A percentile compares a stretch with the other conserved stretches of the same genome.
Conservation (phyloP, 2,888 invertebrate species). For the Metalampra italica region DNA sequence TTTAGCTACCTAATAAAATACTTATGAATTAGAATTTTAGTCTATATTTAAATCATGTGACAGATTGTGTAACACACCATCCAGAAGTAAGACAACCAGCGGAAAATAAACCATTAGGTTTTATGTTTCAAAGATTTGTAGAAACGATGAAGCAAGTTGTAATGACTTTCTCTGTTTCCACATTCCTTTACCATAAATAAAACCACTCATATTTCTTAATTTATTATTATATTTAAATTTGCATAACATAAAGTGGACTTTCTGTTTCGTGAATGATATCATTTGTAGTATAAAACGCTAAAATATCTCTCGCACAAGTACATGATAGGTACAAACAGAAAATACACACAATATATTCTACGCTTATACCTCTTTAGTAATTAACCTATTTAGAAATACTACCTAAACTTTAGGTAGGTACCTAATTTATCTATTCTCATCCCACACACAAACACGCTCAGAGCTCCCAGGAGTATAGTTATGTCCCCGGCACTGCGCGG, state of each 20-base stretch:
- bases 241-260: constrained; percentile 77
- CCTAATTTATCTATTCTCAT: constrained; percentile 59
- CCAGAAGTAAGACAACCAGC: no score
- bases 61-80: no score
- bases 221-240: constrained; percentile 76
- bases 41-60: no score
- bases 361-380: constrained; percentile 60
- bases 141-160: no score
- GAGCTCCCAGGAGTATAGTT: no score
- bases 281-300: constrained; percentile 76
- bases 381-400: constrained; percentile 69
- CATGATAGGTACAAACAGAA: constrained; percentile 64
- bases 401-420: constrained; percentile 64
- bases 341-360: constrained; percentile 75
- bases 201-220: constrained; percentile 57
- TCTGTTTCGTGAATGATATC: constrained; percentile 76
- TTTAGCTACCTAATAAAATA: no score
- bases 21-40: no score
- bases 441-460: constrained; percentile 51
- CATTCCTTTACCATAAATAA: constrained; percentile 23
- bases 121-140: no score
- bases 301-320: constrained; percentile 59
- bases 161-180: no score
- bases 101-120: no score
- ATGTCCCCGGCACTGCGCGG: no score